phyloP scores from a whole-genome alignment of 2,113 vertebrate genomes.

The Grus americana region DNA sequence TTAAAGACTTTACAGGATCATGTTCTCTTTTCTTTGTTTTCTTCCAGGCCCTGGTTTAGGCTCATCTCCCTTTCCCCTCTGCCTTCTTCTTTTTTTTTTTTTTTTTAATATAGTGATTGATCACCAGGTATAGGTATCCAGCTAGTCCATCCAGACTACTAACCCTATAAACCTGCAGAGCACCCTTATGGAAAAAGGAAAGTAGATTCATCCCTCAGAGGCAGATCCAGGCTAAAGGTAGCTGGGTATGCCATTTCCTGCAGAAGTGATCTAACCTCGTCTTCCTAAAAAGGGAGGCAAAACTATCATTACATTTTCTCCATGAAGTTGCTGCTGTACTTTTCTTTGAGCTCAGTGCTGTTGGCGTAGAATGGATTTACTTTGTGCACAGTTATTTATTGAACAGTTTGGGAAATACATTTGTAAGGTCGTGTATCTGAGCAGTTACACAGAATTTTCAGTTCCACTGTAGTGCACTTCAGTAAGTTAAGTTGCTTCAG shows the following conservation, averaged over 20 bases:
- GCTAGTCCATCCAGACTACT: not conserved
- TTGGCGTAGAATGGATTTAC: not conserved
- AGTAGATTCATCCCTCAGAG: not conserved
- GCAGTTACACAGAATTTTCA: not conserved
- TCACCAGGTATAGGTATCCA: not conserved
- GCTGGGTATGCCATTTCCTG: not conserved
- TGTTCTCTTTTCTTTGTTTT: not conserved
- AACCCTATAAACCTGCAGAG: not conserved
- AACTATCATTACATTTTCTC: not conserved
- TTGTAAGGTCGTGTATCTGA: rapidly evolving
- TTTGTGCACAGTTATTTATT: not conserved
- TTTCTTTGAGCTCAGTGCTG: not conserved
- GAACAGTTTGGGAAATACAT: not conserved
- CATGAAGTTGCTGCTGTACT: not conserved
- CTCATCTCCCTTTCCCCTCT: not conserved
- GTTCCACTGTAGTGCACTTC: not conserved
- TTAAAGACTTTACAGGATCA: not conserved
- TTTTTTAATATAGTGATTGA: not conserved
- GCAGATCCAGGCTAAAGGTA: not conserved
- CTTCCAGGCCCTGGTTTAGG: not conserved
- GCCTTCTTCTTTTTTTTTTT: not conserved
- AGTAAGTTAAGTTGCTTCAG: not conserved
- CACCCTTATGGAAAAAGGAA: not conserved
- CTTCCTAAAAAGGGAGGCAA: not conserved
- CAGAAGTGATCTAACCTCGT: not conserved